Conservation (phyloP, 2,113 vertebrate species). For the Erinaceus europaeus region DNA sequence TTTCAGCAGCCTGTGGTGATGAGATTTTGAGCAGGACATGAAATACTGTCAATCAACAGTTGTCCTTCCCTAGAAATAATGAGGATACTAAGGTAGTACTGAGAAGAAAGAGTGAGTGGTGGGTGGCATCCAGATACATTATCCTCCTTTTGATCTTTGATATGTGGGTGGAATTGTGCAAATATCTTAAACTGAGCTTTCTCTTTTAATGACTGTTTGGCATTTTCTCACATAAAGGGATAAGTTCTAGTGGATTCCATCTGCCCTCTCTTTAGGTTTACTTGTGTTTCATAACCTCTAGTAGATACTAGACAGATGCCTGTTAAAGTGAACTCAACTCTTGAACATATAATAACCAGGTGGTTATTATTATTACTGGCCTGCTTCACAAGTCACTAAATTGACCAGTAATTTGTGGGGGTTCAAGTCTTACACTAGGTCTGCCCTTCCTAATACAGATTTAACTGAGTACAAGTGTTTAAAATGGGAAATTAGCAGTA, state of each 20-base stretch:
- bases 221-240: slow-evolving; percentile 13
- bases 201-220: background rate
- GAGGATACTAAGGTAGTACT: background rate
- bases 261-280: background rate
- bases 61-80: slow-evolving; percentile 21
- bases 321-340: background rate
- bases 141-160: background rate
- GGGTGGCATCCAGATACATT: background rate
- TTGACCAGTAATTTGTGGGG: background rate
- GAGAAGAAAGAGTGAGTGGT: slow-evolving; percentile 16
- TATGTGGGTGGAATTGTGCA: background rate
- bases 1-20: background rate
- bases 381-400: background rate
- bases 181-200: too few species aligned
- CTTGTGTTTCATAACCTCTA: background rate
- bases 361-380: background rate
- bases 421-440: background rate
- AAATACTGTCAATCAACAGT: slow-evolving; percentile 7
- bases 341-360: background rate
- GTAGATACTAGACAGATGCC: slow-evolving; percentile 4
- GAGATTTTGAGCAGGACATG: slow-evolving; percentile 29
- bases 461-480: background rate
- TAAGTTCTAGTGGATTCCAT: background rate
- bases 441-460: slow-evolving; percentile 1
- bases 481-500: slow-evolving; percentile 32